Conservation (phyloP, 2,797 vertebrate genomes). For the Smutsia gigantea region DNA sequence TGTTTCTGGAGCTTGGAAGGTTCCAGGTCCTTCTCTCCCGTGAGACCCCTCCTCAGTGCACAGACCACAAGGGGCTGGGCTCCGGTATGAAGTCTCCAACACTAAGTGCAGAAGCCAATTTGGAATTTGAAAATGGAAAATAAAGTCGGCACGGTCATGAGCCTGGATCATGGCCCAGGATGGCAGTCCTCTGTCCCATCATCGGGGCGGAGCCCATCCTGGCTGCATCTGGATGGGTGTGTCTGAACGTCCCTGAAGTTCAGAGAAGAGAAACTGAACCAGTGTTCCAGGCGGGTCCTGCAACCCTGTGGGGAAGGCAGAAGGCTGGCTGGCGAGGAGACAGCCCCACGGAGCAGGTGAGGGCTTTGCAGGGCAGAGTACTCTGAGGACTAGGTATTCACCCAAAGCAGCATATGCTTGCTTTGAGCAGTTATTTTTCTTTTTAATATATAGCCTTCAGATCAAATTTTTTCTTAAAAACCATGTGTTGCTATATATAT, state of each 20-base stretch:
- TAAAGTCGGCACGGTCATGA: fast-evolving
- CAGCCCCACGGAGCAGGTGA: neutral
- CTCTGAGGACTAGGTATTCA: fast-evolving
- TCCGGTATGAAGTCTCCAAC: neutral
- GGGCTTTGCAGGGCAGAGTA: fast-evolving
- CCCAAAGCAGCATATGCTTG: neutral
- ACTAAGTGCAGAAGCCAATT: neutral
- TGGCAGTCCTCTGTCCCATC: too few species aligned
- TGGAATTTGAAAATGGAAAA: fast-evolving
- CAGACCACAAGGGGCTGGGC: fast-evolving
- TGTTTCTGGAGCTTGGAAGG: fast-evolving
- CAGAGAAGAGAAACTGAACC: neutral
- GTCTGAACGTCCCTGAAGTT: neutral
- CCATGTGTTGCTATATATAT: neutral
- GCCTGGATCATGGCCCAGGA: too few species aligned
- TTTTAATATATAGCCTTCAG: too few species aligned
- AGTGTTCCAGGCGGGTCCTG: neutral
- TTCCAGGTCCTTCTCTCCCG: neutral
- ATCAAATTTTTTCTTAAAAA: neutral
- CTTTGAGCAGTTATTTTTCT: fast-evolving
- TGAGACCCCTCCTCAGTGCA: fast-evolving
- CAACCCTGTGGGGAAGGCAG: neutral
- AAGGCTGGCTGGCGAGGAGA: fast-evolving
- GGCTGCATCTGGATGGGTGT: neutral
- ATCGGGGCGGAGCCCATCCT: too few species aligned